phyloP scores from a whole-genome alignment of 2,113 vertebrate genomes.

The Ancistrus triradiatus region DNA sequence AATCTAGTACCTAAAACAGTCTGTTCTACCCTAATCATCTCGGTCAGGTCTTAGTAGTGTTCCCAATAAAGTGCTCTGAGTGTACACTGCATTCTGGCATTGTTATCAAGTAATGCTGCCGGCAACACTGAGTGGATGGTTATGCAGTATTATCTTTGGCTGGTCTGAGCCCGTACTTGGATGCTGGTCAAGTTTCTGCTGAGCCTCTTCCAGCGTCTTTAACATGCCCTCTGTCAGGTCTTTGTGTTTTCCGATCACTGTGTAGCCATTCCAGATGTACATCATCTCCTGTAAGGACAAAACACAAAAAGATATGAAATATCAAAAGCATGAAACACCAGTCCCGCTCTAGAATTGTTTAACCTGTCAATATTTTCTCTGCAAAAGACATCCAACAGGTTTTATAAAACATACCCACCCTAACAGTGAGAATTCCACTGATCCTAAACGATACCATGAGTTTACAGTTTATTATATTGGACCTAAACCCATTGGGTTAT shows the following conservation, averaged over 20 bases:
- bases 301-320: not conserved
- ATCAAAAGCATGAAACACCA: not conserved
- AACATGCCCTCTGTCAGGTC: conserved; percentile 90
- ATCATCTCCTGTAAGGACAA: conserved; percentile 86
- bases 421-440: no score
- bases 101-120: not conserved
- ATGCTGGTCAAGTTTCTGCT: conserved; percentile 71
- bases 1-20: no score
- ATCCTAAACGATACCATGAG: no score
- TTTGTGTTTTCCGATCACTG: conserved; percentile 90
- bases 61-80: not conserved
- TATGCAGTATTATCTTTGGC: not conserved
- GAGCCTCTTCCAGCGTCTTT: conserved; percentile 80
- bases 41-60: not conserved
- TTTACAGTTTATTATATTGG: no score
- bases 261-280: conserved; percentile 98
- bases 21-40: not conserved
- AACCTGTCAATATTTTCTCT: not conserved
- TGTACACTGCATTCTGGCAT: not conserved
- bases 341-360: not conserved
- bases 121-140: not conserved
- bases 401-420: not conserved
- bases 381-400: not conserved
- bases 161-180: conserved; percentile 69
- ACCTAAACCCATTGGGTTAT: no score